Base-by-base conservation (phyloP, 2,797 vertebrate genomes). In the Valencia hispanica region DNA sequence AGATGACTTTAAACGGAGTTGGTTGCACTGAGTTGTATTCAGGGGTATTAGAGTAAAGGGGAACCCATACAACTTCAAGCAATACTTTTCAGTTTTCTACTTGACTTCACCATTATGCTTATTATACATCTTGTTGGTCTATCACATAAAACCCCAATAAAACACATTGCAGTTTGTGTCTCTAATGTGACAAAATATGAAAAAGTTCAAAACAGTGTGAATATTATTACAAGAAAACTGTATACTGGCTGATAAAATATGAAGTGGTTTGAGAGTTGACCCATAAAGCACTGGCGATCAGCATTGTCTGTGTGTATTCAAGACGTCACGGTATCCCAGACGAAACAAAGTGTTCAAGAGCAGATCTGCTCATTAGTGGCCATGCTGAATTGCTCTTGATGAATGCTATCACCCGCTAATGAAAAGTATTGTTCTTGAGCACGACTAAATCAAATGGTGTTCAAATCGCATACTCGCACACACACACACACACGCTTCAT, bases 371-470 rank as follows among this genome's bases (percentile, higher is more conserved):
- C 88, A 86, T 92, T 90, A 86, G 82, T 12, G 27, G 75, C 77
- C 80, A 47, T 10, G 76, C 79, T 82, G 84, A 84, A 89, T 78
- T 55, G 77, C 74, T 87, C 80, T 83, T 90, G 91, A 92, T 88
- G 85, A 91, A 91, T 65, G 74, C 80, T 82, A 88, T 89, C 86
- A 88, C 84, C 79, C 77, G 27, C 81, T 88, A 91, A 92, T 94
- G 87, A 91, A 90, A 89, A 91, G 87, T 78, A 90, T 91, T 93
- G 90, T 93, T 92, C 84, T 90, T 85, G 70, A 83, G 77, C 59
- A 63, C 76, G 76, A 84, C 82, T 84, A 86, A 91, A 92, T 93
- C 86, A 90, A 87, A 91, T 84, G 79, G 77, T 80, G 87, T 88
- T 89, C 86, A 90, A 91, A 86, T 80, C 1, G 48, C 78, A 72